Evolutionary conservation across 1,140 invertebrate species (phyloP).

Genomic region (Maconellicoccus hirsutus): DNA sequence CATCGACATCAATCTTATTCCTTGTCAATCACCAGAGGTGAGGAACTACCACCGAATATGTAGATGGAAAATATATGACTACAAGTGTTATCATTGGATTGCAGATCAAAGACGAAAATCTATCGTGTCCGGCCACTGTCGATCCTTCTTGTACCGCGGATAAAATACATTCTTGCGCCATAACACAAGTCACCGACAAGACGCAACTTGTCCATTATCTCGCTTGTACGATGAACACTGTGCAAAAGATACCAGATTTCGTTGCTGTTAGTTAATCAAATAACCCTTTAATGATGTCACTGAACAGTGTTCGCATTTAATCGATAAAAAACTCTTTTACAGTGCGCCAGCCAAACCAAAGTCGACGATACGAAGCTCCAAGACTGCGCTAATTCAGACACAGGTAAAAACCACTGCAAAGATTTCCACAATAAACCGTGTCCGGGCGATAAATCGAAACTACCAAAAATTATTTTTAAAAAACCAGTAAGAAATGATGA

Average conservation of each 20-base stretch:
- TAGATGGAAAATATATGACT: too few species aligned
- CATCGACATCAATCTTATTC: too few species aligned
- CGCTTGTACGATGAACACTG: neutral
- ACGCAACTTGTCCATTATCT: neutral
- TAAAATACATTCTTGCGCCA: neutral
- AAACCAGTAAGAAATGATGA: neutral
- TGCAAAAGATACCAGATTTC: neutral
- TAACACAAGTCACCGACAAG: neutral
- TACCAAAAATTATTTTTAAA: neutral
- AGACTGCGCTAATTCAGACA: neutral
- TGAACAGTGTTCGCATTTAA: too few species aligned
- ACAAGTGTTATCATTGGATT: too few species aligned
- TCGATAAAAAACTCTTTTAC: neutral
- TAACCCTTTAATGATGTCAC: too few species aligned
- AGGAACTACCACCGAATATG: too few species aligned
- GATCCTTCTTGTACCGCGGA: neutral
- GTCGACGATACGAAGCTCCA: neutral
- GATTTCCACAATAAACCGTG: neutral
- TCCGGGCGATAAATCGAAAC: neutral
- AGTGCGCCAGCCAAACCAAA: neutral
- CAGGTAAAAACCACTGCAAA: neutral
- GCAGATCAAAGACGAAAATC: too few species aligned
- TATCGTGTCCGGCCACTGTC: neutral
- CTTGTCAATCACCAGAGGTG: too few species aligned
- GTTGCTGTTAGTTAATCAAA: neutral